A percentile compares a stretch with the other conserved stretches of the same genome.
phyloP scores from a whole-genome alignment of 2,113 vertebrate species.

The Cavia aperea region DNA sequence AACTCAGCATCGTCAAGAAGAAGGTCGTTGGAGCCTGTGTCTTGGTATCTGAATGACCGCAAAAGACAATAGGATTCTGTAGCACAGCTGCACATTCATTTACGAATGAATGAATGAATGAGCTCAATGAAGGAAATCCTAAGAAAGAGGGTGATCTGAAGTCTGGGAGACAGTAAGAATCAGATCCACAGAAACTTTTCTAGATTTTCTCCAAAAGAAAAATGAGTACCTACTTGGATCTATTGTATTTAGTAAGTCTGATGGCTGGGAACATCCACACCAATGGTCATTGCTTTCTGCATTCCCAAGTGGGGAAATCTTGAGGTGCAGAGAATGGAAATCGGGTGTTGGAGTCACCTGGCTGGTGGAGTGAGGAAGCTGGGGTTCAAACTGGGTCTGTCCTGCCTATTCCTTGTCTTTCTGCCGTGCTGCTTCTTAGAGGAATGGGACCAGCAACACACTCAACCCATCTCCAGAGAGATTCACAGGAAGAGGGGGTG shows the following conservation, averaged over 20 bases:
- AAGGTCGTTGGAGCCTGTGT: not conserved
- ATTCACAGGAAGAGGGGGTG: not conserved
- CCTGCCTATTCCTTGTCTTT: not conserved
- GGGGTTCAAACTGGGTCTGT: not conserved
- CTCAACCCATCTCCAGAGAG: not conserved
- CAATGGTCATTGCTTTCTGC: not conserved
- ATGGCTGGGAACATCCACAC: not conserved
- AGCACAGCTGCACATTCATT: rapidly evolving
- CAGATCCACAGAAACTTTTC: not conserved
- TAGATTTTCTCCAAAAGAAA: not conserved
- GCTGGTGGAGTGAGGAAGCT: not conserved
- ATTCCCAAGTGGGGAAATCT: not conserved
- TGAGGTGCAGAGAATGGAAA: not conserved
- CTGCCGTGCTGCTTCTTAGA: not conserved
- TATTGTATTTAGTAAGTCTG: not conserved
- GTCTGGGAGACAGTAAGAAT: not conserved
- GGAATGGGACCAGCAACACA: not conserved
- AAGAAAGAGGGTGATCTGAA: not conserved
- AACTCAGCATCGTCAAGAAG: not conserved
- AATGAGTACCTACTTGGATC: not conserved
- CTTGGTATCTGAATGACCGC: not conserved
- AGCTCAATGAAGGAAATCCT: not conserved
- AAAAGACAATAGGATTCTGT: not conserved
- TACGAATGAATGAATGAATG: too few species aligned
- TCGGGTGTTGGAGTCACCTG: not conserved